Evolutionary conservation across 2,888 invertebrate species (phyloP), one percentile per base, ranked within the genome.

Genomic region (Stegophylla sp.): DNA sequence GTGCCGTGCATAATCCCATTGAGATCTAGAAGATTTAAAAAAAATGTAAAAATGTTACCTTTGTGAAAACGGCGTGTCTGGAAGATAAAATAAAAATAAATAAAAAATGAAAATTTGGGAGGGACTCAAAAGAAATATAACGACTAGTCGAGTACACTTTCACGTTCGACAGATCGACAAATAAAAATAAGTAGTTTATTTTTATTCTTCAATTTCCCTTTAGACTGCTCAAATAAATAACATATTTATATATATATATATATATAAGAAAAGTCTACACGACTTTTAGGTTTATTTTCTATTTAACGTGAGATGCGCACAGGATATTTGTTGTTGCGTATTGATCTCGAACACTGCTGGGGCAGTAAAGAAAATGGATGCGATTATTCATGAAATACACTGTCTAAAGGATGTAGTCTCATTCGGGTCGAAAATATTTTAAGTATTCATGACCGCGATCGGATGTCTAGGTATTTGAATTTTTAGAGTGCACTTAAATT

Each of bases 201-300:
- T 76, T 67, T 76, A 66, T 76, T 56, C n/a, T 53, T 66, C 53
- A 41, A 43, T 76, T 66, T 76, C 13, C n/a, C 53, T 26, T n/a
- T 13, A 2, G 9, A 53, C 64, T 26, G 23, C 23, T 51, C 17
- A 23, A 75, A 17, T 63, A 48, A 51, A 75, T 63, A 74, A 28
- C 34, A 34, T 34, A 7, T 34, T 3, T 34, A 34, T 34, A 34
- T 34, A 34, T 34, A 34, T 34, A 34, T 34, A 34, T 34, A 34
- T 34, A 34, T 34, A 34, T 34, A 56, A 28, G 48, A 69, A 17
- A 69, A 48, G 45, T 20, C 5, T 9, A 45, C 9, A n/a, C 13
- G 9, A 15, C 17, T 41, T 41, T 3, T 9, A 43, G 41, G 23
- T 56, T 43, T 41, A 12, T 72, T 34, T 59, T 73, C 26, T 43